These are phyloP conservation scores for Coptodon rendalli DNA, from an alignment of 2,113 vertebrate species.

Conservation along the genomic window DNA sequence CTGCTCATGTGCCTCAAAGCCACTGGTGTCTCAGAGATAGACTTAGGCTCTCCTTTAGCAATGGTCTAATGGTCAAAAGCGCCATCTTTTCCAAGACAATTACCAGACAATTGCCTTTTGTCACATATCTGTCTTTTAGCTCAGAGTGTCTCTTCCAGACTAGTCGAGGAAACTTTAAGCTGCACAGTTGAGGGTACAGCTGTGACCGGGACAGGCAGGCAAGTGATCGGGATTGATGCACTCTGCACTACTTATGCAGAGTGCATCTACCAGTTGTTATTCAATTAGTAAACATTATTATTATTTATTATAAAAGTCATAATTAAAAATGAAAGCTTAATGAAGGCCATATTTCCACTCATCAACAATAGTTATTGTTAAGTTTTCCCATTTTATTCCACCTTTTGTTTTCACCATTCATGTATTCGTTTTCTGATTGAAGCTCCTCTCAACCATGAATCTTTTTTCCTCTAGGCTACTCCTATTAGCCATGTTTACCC, in stretches of 20 bases:
- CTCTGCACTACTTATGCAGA: not conserved
- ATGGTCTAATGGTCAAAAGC: not conserved
- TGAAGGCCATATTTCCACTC: not conserved
- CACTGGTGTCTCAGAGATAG: not conserved
- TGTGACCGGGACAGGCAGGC: not conserved
- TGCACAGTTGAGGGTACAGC: not conserved
- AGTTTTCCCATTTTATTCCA: not conserved
- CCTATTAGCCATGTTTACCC: not conserved
- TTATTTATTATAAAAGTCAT: not conserved
- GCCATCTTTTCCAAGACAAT: not conserved
- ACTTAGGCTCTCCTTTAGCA: not conserved
- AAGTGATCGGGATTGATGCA: not conserved
- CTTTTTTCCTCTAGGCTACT: not conserved
- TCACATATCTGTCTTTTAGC: not conserved
- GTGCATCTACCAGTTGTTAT: not conserved
- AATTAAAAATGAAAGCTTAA: not conserved
- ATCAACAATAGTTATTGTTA: not conserved
- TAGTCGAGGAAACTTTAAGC: not conserved
- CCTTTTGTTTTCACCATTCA: not conserved
- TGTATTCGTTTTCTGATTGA: not conserved
- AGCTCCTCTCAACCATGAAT: not conserved
- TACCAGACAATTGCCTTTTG: not conserved
- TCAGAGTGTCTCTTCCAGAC: not conserved
- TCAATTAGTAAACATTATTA: not conserved
- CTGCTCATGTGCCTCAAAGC: not conserved